Conservation (phyloP, 2,888 invertebrate species). For the Perizoma affinitatum region DNA sequence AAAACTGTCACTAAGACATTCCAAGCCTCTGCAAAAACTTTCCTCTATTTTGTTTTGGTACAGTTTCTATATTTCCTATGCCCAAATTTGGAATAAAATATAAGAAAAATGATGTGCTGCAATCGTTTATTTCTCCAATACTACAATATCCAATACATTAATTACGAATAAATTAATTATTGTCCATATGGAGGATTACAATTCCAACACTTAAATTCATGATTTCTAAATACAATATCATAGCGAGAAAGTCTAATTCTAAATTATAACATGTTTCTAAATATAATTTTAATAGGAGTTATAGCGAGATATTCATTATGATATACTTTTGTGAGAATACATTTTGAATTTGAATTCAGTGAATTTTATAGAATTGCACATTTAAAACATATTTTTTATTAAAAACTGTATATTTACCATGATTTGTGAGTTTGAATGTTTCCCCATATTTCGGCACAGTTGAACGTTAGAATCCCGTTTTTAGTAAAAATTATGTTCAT, state of each 20-base stretch:
- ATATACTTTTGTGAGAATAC: slow-evolving; percentile 5
- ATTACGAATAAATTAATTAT: slow-evolving; percentile 73
- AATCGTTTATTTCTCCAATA: slow-evolving; percentile 65
- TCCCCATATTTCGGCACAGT: too few relatives aligned
- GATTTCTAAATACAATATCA: slow-evolving; percentile 16
- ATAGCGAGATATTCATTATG: neutral
- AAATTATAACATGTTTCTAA: too few relatives aligned
- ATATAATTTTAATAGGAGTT: neutral
- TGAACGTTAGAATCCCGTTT: too few relatives aligned
- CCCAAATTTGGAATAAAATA: slow-evolving; percentile 31
- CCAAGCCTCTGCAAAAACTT: too few relatives aligned
- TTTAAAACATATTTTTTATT: too few relatives aligned
- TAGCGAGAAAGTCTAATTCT: neutral
- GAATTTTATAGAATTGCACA: neutral
- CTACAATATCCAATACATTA: slow-evolving; percentile 62
- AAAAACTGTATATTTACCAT: too few relatives aligned
- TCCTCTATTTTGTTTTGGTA: too few relatives aligned
- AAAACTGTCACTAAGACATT: too few relatives aligned
- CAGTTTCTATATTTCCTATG: too few relatives aligned
- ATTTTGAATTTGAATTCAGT: slow-evolving; percentile 2
- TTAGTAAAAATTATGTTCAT: too few relatives aligned
- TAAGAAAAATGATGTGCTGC: slow-evolving; percentile 49
- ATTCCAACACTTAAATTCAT: slow-evolving; percentile 27
- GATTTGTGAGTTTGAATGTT: too few relatives aligned
- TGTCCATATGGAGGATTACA: slow-evolving; percentile 57